Evolutionary conservation across 2,113 vertebrate genomes (phyloP).

Genomic region (Trogon surrucura): DNA sequence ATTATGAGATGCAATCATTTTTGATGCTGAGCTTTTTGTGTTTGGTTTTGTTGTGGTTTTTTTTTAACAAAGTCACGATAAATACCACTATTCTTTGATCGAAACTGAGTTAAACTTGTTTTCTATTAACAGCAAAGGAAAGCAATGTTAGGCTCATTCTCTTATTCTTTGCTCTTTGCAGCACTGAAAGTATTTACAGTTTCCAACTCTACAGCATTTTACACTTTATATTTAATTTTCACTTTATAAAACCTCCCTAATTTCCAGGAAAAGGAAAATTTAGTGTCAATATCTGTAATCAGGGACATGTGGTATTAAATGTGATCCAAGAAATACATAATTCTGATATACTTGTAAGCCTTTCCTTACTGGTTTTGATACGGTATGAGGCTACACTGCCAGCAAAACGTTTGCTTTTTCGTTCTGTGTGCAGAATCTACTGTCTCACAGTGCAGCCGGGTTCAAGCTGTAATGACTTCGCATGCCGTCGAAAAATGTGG

Average conservation of each 20-base stretch:
- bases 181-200: constrained; percentile 45
- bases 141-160: constrained; percentile 54
- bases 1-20: neutral
- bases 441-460: neutral
- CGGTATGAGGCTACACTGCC: constrained; percentile 5
- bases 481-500: constrained; percentile 53
- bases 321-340: neutral
- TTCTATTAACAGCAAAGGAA: constrained; percentile 50
- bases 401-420: constrained; percentile 35
- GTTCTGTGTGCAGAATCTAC: constrained; percentile 21
- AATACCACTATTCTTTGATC: neutral
- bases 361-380: constrained; percentile 58
- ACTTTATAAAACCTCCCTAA: neutral
- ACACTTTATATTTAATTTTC: constrained; percentile 65
- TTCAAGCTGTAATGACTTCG: constrained; percentile 25
- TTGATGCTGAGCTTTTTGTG: neutral
- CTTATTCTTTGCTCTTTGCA: constrained; percentile 49
- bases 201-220: constrained; percentile 44
- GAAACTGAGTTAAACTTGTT: constrained; percentile 46
- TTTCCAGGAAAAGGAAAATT: constrained; percentile 22
- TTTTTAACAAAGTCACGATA: neutral
- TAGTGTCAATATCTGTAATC: constrained; percentile 16
- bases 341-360: constrained; percentile 23
- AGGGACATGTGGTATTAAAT: neutral
- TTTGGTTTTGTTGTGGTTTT: neutral